These are phyloP conservation scores for Amphiprion percula DNA, from an alignment of 2,113 vertebrate species.

Conservation along the genomic window DNA sequence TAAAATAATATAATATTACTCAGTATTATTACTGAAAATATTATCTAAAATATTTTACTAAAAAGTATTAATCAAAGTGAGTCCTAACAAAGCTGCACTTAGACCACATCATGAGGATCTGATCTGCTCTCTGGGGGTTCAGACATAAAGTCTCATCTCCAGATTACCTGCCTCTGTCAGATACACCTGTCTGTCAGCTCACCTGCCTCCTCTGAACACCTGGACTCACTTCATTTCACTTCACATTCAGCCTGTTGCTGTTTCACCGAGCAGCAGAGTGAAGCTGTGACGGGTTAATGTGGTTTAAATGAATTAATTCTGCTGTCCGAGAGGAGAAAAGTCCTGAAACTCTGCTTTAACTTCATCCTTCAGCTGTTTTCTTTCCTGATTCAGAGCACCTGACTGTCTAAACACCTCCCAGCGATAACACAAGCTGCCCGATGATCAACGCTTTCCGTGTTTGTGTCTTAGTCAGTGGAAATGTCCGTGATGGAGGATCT, in stretches of 20 bases:
- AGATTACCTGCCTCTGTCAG: constrained; percentile 4
- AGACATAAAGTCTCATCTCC: not conserved
- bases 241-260: not conserved
- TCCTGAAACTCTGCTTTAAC: constrained; percentile 26
- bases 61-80: constrained; percentile 79
- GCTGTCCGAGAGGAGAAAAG: no score
- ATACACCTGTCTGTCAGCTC: constrained; percentile 29
- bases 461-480: constrained; percentile 19
- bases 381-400: constrained; percentile 60
- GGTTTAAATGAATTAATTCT: no score
- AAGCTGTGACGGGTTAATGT: no score
- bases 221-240: constrained; percentile 23
- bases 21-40: no score
- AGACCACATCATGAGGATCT: constrained; percentile 30
- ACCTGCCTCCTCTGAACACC: constrained; percentile 10
- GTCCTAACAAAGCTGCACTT: constrained; percentile 74
- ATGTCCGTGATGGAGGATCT: constrained; percentile 16
- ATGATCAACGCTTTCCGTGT: constrained; percentile 29
- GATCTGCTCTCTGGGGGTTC: no score
- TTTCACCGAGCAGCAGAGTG: no score
- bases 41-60: no score
- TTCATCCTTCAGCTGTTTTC: constrained; percentile 61
- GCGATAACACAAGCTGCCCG: constrained; percentile 22
- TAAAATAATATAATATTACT: no score
- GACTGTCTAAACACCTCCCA: constrained; percentile 65